A percentile compares a stretch with the other conserved stretches of the same genome.
Evolutionary conservation across 1,140 invertebrate genomes (phyloP).

Genomic region (Tetragonula clypearis): DNA sequence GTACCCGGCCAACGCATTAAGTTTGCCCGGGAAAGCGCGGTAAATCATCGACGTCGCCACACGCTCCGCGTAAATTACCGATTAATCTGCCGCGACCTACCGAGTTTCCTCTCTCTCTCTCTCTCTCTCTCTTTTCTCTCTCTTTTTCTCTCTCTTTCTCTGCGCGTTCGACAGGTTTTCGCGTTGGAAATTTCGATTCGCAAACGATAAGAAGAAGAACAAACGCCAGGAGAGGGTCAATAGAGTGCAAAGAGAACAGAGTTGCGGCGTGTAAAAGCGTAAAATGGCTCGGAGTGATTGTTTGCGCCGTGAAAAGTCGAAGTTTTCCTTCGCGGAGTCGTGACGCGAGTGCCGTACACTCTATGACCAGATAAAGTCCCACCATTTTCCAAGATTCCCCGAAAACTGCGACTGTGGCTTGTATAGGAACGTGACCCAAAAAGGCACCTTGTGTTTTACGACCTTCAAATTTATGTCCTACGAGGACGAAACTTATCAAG

Average conservation of each 20-base stretch:
- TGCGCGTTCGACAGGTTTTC: not conserved
- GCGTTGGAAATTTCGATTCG: not conserved
- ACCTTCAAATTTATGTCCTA: no score
- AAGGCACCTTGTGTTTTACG: no score
- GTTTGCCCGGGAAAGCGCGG: constrained; percentile 26
- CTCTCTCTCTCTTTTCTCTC: no score
- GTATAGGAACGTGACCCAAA: no score
- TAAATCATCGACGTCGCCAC: constrained; percentile 42
- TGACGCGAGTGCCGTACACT: no score
- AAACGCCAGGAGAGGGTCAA: not conserved
- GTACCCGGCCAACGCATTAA: constrained; percentile 8
- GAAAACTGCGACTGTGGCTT: no score
- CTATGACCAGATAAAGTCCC: no score
- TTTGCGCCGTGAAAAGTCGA: no score
- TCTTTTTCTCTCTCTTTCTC: not conserved
- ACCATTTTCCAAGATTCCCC: no score
- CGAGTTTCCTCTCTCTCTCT: constrained; percentile 13
- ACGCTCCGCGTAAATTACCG: constrained; percentile 65
- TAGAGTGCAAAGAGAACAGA: not conserved
- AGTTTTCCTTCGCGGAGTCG: no score
- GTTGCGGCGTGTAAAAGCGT: not conserved
- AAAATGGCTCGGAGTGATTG: no score
- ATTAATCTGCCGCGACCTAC: constrained; percentile 59
- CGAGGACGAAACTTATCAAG: no score
- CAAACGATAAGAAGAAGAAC: not conserved